These are phyloP conservation scores for Anthonomus grandis DNA, from an alignment of 1,140 invertebrate species.

Conservation along the genomic window DNA sequence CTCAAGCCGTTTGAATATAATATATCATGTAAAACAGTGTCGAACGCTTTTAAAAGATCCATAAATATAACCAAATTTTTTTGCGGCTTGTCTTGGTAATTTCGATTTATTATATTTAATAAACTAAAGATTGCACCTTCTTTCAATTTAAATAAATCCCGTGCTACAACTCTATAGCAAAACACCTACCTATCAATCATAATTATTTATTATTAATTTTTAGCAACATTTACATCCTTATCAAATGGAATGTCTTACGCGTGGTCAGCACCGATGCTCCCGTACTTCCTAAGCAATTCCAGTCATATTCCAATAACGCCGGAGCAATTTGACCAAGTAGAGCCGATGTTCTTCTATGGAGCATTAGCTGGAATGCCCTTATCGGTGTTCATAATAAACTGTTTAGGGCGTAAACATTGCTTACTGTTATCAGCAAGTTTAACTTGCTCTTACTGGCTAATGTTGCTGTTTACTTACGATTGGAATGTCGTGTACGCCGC, in stretches of 20 bases:
- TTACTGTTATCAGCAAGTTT: conserved; percentile 56
- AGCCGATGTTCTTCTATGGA: conserved; percentile 59
- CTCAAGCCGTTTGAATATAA: too few species aligned
- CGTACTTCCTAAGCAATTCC: conserved; percentile 47
- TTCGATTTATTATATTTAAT: too few species aligned
- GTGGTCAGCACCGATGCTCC: conserved; percentile 17
- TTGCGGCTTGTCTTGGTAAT: too few species aligned
- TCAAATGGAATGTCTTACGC: background rate
- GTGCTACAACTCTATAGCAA: too few species aligned
- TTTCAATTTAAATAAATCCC: too few species aligned
- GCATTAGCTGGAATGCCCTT: conserved; percentile 58
- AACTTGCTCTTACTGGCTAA: conserved; percentile 59
- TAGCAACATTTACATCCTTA: background rate
- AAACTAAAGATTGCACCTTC: too few species aligned
- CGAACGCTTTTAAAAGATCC: too few species aligned
- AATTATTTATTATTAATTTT: too few species aligned
- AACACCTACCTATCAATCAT: too few species aligned
- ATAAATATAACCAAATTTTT: too few species aligned
- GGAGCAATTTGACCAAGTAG: conserved; percentile 54
- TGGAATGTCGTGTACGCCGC: conserved; percentile 54
- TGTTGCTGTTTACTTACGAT: conserved; percentile 52
- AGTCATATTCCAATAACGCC: conserved; percentile 39
- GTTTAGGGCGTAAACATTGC: conserved; percentile 59
- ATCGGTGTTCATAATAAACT: conserved; percentile 55
- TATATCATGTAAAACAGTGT: too few species aligned